Evolutionary conservation across 2,797 vertebrate species (phyloP), one percentile per base, ranked within the genome.

Genomic region (Chrysocyon brachyurus): DNA sequence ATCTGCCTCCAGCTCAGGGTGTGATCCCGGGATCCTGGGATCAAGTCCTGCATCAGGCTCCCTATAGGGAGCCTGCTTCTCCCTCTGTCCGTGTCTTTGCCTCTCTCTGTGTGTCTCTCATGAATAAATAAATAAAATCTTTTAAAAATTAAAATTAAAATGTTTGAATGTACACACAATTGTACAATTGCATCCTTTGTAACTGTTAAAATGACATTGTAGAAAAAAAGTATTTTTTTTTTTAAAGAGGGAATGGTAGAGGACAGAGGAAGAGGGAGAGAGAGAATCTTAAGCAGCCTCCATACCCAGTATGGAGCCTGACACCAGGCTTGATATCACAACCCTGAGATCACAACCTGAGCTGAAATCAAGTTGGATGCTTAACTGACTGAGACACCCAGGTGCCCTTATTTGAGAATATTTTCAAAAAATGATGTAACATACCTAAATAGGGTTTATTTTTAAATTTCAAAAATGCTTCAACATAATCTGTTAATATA

Each of bases 391-490:
- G 24, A 73, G 40, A 12, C 72, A 28, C 24, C 5, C 40, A 73
- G 24, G 72, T 6, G 40, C 40, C 40, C 10, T 24, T 77, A 84
- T 56, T 84, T 63, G 61, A 64, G 54, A 33, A 57, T 70, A 87
- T 77, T 83, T 73, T 93, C 46, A 31, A 87, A 94, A 15, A 82
- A n/a, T 56, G 61, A 36, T 4, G 15, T 21, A 73, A 8, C 1
- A 66, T 24, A 33, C 66, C 16, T 19, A 82, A 87, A 82, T 54
- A 77, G 49, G 4, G 16, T 77, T 94, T 87, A 54, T 77, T 83
- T 28, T 22, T 68, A 81, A 91, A 63, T 89, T 89, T 63, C 61
- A 87, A 70, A 86, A 54, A 82, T 77, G 10, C 22, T 91, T 94
- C 68, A 82, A 59, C 19, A 40, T 90, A 73, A 49, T 94, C 26